Evolutionary conservation across 2,113 vertebrate genomes (phyloP).

Genomic region (Dissostichus mawsoni): DNA sequence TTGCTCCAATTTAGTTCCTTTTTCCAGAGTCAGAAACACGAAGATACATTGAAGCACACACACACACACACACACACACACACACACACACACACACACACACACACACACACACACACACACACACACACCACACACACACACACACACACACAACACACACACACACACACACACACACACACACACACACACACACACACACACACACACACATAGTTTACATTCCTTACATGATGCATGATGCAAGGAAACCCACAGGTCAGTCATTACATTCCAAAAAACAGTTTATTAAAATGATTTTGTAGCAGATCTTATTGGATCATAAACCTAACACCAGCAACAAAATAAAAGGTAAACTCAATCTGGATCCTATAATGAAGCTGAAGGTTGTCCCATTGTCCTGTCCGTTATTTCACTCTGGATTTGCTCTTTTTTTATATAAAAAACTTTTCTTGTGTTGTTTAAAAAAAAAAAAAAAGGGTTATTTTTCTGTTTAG

Average conservation of each 20-base stretch:
- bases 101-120: neutral
- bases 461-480: neutral
- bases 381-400: neutral
- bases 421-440: neutral
- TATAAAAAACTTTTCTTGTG: neutral
- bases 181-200: no score
- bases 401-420: neutral
- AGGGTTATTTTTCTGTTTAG: neutral
- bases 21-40: constrained; percentile 13
- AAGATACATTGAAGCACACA: neutral
- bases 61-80: neutral
- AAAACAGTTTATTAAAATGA: neutral
- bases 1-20: constrained; percentile 42
- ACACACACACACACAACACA: neutral
- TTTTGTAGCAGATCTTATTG: neutral
- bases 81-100: neutral
- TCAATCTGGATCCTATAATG: neutral
- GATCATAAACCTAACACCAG: neutral
- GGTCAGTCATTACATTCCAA: neutral
- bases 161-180: no score
- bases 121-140: neutral
- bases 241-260: neutral
- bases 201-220: no score
- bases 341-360: neutral
- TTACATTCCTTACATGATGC: neutral